A percentile compares a stretch with the other conserved stretches of the same genome.
These are phyloP conservation scores for Thalpophila matura DNA, from an alignment of 2,888 invertebrate species.

Conservation along the genomic window DNA sequence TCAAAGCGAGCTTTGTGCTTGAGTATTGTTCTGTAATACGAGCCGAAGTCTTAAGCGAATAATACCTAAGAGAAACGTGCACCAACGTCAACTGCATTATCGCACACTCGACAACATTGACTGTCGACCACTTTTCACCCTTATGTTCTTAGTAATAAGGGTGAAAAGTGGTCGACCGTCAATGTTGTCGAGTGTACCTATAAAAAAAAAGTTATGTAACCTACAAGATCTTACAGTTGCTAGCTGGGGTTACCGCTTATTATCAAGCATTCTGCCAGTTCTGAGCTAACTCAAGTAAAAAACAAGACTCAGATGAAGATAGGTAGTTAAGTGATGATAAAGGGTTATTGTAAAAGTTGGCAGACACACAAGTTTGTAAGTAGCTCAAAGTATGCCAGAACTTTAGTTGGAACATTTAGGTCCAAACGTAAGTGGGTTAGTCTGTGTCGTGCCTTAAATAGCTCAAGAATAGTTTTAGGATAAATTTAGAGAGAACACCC, in stretches of 20 bases:
- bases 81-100: too few species aligned
- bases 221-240: neutral
- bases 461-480: slow-evolving; percentile 25
- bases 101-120: too few species aligned
- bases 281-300: slow-evolving; percentile 29
- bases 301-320: slow-evolving; percentile 33
- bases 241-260: neutral
- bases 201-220: neutral
- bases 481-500: neutral
- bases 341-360: slow-evolving; percentile 48
- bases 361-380: slow-evolving; percentile 45
- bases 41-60: too few species aligned
- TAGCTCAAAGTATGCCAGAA: slow-evolving; percentile 45
- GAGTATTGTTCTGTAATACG: too few species aligned
- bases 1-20: too few species aligned
- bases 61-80: too few species aligned
- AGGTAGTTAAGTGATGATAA: slow-evolving; percentile 41
- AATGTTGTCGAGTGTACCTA: too few species aligned
- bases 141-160: too few species aligned
- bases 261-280: slow-evolving; percentile 1
- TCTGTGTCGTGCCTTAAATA: slow-evolving; percentile 18
- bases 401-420: slow-evolving; percentile 34
- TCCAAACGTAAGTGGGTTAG: slow-evolving; percentile 14
- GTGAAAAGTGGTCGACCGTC: too few species aligned
- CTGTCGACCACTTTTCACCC: too few species aligned